Conservation (phyloP, 2,888 invertebrate genomes). For the Cantharis flavilabris region DNA sequence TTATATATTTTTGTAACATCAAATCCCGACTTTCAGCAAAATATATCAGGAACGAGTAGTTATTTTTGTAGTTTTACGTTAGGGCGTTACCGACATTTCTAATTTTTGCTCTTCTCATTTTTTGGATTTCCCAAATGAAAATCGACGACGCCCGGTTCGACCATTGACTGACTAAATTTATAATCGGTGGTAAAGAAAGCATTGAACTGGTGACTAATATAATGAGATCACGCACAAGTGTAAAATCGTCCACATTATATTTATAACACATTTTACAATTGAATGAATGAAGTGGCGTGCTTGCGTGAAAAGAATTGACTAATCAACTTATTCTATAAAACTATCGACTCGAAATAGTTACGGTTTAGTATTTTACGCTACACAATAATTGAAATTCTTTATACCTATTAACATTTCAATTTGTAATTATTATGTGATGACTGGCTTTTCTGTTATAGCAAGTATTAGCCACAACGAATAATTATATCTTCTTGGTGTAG, state of each 20-base stretch:
- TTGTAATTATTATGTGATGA: neutral
- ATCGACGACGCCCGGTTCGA: neutral
- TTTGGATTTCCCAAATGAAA: neutral
- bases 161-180: neutral
- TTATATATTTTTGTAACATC: neutral
- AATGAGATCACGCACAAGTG: constrained; percentile 13
- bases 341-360: neutral
- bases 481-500: neutral
- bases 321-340: neutral
- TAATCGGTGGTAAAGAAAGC: neutral
- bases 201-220: constrained; percentile 1
- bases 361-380: neutral
- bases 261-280: constrained; percentile 8
- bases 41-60: neutral
- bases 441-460: neutral
- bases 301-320: constrained; percentile 7
- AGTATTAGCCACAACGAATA: neutral
- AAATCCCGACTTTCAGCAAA: neutral
- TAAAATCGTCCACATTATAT: constrained; percentile 11
- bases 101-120: neutral
- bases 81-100: neutral
- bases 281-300: constrained; percentile 16
- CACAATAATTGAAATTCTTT: neutral
- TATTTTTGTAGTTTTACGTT: neutral
- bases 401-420: neutral